These are phyloP conservation scores for Caerostris darwini DNA, from an alignment of 1,140 invertebrate species.

Conservation along the genomic window DNA sequence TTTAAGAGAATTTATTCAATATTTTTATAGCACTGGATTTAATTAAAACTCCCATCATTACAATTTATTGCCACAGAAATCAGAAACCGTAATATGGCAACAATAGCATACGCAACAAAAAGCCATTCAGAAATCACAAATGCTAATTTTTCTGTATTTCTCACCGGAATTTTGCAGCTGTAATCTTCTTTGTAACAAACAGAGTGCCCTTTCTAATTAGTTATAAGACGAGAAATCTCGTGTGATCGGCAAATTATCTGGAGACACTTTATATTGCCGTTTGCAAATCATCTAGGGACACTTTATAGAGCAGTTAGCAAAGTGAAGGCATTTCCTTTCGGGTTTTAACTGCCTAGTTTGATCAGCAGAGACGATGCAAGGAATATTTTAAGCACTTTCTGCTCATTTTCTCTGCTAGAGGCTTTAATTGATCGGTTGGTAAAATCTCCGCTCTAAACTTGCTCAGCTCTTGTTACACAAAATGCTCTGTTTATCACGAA, in stretches of 20 bases:
- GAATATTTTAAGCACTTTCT: conserved; percentile 30
- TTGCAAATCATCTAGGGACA: neutral
- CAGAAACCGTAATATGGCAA: too few relatives aligned
- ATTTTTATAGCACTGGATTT: too few relatives aligned
- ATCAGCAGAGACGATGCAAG: neutral
- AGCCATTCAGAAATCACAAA: neutral
- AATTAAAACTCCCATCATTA: too few relatives aligned
- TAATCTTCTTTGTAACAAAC: neutral
- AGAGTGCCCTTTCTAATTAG: neutral
- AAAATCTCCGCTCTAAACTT: neutral
- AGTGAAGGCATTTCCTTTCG: neutral
- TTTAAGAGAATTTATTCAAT: too few relatives aligned
- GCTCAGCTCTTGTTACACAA: neutral
- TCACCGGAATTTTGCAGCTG: neutral
- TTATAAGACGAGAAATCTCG: neutral
- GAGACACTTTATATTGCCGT: conserved; percentile 20
- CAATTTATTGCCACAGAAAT: too few relatives aligned
- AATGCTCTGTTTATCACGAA: conserved; percentile 12
- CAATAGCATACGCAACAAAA: too few relatives aligned
- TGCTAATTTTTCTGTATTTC: neutral
- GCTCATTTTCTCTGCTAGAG: neutral
- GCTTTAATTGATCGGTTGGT: conserved; percentile 28
- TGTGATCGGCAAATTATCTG: neutral
- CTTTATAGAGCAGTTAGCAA: conserved; percentile 22
- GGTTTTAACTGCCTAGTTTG: conserved; percentile 29